Evolutionary conservation across 2,888 invertebrate genomes (phyloP).

Genomic region (Pyrochroa serraticornis): DNA sequence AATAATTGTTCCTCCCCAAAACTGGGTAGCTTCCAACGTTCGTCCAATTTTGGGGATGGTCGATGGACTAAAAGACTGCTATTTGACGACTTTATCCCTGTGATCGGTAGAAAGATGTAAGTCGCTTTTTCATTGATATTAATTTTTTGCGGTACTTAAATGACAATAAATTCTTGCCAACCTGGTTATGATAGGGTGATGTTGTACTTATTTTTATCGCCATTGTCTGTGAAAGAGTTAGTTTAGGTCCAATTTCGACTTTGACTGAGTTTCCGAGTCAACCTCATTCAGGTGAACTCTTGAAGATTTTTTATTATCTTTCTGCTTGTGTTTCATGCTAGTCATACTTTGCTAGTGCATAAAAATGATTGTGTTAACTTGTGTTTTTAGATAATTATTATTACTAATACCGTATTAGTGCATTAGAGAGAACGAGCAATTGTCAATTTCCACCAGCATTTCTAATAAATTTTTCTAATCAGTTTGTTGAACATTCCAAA

Average conservation of each 20-base stretch:
- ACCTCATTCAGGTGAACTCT: too few relatives aligned
- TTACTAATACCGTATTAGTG: slow-evolving; percentile 27
- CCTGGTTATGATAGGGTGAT: slow-evolving; percentile 11
- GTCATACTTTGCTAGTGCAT: slow-evolving; percentile 40
- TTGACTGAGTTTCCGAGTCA: slow-evolving; percentile 29
- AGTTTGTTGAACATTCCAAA: slow-evolving; percentile 26
- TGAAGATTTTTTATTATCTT: slow-evolving; percentile 24
- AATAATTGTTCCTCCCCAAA: not conserved
- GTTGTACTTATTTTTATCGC: slow-evolving; percentile 20
- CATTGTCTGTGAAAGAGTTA: slow-evolving; percentile 17
- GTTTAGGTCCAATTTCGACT: slow-evolving; percentile 20
- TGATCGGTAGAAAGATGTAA: too few relatives aligned
- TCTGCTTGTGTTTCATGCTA: slow-evolving; percentile 43
- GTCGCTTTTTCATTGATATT: not conserved
- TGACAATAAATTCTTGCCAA: slow-evolving; percentile 32
- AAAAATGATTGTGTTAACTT: not conserved
- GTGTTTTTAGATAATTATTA: slow-evolving; percentile 14
- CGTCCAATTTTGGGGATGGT: not conserved
- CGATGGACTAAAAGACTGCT: not conserved
- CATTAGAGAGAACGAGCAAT: slow-evolving; percentile 14
- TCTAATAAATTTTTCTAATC: too few relatives aligned
- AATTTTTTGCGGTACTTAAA: slow-evolving; percentile 4
- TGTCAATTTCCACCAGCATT: slow-evolving; percentile 8
- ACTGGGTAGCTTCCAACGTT: too few relatives aligned
- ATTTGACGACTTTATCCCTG: too few relatives aligned